Evolutionary conservation across 1,140 invertebrate genomes (phyloP), one percentile per base, ranked within the genome.

Genomic region (Bursaphelenchus mucronatus): DNA sequence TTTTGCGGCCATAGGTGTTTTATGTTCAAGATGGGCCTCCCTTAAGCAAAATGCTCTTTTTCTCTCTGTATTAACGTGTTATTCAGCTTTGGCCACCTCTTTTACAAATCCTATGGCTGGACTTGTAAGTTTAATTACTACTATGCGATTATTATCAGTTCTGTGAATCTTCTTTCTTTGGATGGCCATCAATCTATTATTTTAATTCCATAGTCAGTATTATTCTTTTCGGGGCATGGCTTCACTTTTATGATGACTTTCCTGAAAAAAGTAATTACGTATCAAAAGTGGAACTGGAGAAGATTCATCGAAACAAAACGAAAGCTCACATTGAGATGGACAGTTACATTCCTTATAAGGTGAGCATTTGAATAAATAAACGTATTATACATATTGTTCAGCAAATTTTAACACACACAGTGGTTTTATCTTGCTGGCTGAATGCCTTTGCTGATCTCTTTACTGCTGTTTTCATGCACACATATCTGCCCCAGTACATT

Each of bases 101-200:
- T 30, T 62, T 40, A 44, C 21, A 39, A 70, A n/a, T 8, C 13
- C 61, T 0, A 64, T 62, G 40, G 13, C 61, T 67, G 53, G 61
- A 13, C 10, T 47, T 39, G 30, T 64, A 47, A 66, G 59, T 58
- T 46, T 49, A n/a, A 8, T 2, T 10, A 30, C 15, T 21, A 11
- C 13, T 19, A 19, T 47, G 15, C 6, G 17, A 58, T 30, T 30
- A 1, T 30, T 8, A 70, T 45, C 17, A 66, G 44, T 13, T 47
- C 59, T 62, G 51, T 39, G 19, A n/a, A n/a, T 71, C 65, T 15
- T 11, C 70, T 3, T 19, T 41, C 15, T 53, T 71, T 19, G 71
- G 71, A 4, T 71, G 70, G 70, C 47, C 52, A 19, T 71, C 66
- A 11, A 53, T 69, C 11, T 67, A 67, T 44, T 67, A 67, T 30